Evolutionary conservation across 2,888 invertebrate genomes (phyloP).

Genomic region (Leptopilina drosophilae): DNA sequence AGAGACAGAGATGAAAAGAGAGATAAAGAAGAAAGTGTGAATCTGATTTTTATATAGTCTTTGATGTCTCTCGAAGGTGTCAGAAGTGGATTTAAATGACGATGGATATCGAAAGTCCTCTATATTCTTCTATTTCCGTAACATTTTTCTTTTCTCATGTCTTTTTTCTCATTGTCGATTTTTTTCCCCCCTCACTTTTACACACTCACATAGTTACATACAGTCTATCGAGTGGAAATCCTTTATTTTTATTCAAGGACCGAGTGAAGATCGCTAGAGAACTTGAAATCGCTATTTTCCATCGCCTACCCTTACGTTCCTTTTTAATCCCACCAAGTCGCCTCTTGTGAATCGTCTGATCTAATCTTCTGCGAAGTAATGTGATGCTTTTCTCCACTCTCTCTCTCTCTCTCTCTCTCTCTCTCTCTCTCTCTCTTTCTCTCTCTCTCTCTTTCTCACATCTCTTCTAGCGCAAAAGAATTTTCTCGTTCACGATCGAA

Average conservation of each 20-base stretch:
- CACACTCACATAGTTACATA: background rate
- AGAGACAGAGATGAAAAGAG: background rate
- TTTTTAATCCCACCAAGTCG: slow-evolving; percentile 35
- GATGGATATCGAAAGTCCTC: slow-evolving; percentile 10
- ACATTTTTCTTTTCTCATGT: background rate
- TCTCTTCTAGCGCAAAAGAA: slow-evolving; percentile 31
- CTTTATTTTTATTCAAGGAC: slow-evolving; percentile 31
- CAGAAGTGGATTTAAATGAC: slow-evolving; percentile 31
- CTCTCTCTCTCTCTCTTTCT: background rate
- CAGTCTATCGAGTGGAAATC: slow-evolving; percentile 33
- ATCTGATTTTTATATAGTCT: slow-evolving; percentile 26
- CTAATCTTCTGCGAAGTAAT: slow-evolving; percentile 31
- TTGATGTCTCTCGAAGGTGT: slow-evolving; percentile 1
- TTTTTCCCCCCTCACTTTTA: background rate
- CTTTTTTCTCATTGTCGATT: background rate
- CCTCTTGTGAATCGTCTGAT: slow-evolving; percentile 29
- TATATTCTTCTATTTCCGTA: slow-evolving; percentile 27
- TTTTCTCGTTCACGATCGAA: slow-evolving; percentile 21
- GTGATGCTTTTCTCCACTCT: slow-evolving; percentile 25
- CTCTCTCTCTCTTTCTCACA: background rate
- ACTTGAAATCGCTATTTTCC: slow-evolving; percentile 34
- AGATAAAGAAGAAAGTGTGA: background rate
- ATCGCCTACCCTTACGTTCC: slow-evolving; percentile 21
- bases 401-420: background rate
- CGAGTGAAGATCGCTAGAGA: slow-evolving; percentile 6